Evolutionary conservation across 2,888 invertebrate species (phyloP).

Genomic region (Calameuta filiformis): DNA sequence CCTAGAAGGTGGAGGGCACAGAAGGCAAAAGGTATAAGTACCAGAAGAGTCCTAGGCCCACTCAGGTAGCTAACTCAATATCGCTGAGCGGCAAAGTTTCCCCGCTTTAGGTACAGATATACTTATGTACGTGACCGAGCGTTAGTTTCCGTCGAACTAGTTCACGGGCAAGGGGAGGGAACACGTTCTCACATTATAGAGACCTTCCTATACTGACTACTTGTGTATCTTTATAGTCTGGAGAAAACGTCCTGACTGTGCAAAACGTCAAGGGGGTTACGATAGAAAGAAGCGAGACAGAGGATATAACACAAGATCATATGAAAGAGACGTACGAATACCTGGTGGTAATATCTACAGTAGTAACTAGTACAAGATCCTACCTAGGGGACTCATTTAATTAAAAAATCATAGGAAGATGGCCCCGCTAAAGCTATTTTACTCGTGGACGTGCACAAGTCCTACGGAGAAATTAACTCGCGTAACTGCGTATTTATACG

Average conservation of each 20-base stretch:
- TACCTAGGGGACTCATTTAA: neutral
- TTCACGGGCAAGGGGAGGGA: neutral
- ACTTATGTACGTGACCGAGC: slow-evolving; percentile 1
- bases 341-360: neutral
- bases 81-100: neutral
- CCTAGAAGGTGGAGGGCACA: neutral
- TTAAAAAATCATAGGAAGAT: neutral
- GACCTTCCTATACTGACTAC: neutral
- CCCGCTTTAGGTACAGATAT: neutral
- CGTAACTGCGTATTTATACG: neutral
- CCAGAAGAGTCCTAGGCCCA: neutral
- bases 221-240: neutral
- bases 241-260: neutral
- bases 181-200: neutral
- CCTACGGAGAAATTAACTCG: neutral
- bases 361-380: neutral
- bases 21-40: neutral
- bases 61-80: slow-evolving; percentile 1
- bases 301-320: neutral
- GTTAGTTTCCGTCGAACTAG: neutral
- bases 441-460: neutral
- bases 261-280: neutral
- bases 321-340: neutral
- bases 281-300: neutral
- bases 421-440: neutral